Percentiles rank a stretch among this genome's conserved stretches.
Conservation (phyloP, 2,113 vertebrate genomes). For the Bufo bufo region DNA sequence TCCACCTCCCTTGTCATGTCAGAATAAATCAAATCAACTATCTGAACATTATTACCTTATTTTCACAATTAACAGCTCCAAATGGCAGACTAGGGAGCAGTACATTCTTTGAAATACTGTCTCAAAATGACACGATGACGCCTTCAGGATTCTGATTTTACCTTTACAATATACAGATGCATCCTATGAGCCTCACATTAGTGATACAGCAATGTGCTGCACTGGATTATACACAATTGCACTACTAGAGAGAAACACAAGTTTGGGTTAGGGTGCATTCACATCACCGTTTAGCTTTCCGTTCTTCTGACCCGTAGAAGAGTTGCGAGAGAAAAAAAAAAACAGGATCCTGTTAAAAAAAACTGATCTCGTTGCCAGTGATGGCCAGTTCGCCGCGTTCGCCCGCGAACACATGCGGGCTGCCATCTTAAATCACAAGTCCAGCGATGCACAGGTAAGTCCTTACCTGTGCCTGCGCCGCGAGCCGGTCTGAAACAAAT, state of each 20-base stretch:
- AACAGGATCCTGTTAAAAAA: too few species aligned
- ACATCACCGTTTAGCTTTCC: too few species aligned
- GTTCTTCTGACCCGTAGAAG: too few species aligned
- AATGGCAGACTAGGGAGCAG: conserved; percentile 15
- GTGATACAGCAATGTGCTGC: neutral
- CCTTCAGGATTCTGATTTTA: neutral
- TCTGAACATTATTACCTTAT: conserved; percentile 37
- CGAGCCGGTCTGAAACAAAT: too few species aligned
- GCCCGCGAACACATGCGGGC: too few species aligned
- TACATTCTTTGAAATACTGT: neutral
- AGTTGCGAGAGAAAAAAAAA: too few species aligned
- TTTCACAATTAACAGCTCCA: conserved; percentile 39
- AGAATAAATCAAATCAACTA: conserved; percentile 51
- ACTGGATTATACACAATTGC: neutral
- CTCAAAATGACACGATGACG: neutral
- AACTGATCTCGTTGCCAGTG: too few species aligned
- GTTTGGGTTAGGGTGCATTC: too few species aligned
- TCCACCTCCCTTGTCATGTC: conserved; percentile 44
- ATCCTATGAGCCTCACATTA: neutral
- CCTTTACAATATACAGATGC: neutral
- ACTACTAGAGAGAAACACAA: neutral
- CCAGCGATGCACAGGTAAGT: too few species aligned
- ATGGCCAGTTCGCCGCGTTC: too few species aligned
- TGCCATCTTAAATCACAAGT: too few species aligned
- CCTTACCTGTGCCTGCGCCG: too few species aligned